phyloP scores from a whole-genome alignment of 2,888 invertebrate genomes.

The Pollenia labialis region DNA sequence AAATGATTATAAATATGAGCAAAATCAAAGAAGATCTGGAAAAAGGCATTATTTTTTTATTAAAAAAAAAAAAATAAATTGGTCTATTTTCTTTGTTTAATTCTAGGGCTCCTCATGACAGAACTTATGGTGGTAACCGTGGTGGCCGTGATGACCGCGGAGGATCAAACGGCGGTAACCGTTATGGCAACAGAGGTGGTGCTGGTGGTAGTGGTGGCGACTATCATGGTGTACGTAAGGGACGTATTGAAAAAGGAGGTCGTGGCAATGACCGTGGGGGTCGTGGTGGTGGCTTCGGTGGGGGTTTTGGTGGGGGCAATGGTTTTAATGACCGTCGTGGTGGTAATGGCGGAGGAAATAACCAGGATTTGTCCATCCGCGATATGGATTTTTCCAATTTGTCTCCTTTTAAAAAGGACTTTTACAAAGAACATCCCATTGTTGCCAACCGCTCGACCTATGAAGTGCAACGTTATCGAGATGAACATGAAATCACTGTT shows the following conservation, averaged over 20 bases:
- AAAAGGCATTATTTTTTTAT: slow-evolving; percentile 32
- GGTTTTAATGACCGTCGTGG: slow-evolving; percentile 91
- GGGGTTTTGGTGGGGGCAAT: slow-evolving; percentile 86
- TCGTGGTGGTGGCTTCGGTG: slow-evolving; percentile 86
- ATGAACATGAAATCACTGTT: slow-evolving; percentile 89
- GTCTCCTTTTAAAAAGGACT: slow-evolving; percentile 92
- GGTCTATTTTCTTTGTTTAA: slow-evolving; percentile 2
- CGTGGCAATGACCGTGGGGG: slow-evolving; percentile 75
- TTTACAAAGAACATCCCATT: slow-evolving; percentile 90
- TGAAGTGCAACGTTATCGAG: slow-evolving; percentile 89
- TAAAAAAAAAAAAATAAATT: not conserved
- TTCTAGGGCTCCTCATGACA: slow-evolving; percentile 83
- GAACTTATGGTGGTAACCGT: slow-evolving; percentile 79
- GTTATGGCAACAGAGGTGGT: slow-evolving; percentile 93
- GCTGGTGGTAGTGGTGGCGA: slow-evolving; percentile 98
- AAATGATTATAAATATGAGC: not conserved
- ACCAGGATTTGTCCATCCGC: slow-evolving; percentile 91
- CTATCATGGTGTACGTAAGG: slow-evolving; percentile 84
- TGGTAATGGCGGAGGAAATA: slow-evolving; percentile 89
- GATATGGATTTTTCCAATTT: slow-evolving; percentile 86
- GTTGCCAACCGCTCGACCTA: slow-evolving; percentile 87
- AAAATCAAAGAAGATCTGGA: slow-evolving; percentile 8
- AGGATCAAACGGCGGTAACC: slow-evolving; percentile 95
- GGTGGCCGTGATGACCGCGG: slow-evolving; percentile 88
- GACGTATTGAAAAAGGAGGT: slow-evolving; percentile 80